Evolutionary conservation across 2,888 invertebrate species (phyloP), one percentile per base, ranked within the genome.

Genomic region (Nemoura dubitans): DNA sequence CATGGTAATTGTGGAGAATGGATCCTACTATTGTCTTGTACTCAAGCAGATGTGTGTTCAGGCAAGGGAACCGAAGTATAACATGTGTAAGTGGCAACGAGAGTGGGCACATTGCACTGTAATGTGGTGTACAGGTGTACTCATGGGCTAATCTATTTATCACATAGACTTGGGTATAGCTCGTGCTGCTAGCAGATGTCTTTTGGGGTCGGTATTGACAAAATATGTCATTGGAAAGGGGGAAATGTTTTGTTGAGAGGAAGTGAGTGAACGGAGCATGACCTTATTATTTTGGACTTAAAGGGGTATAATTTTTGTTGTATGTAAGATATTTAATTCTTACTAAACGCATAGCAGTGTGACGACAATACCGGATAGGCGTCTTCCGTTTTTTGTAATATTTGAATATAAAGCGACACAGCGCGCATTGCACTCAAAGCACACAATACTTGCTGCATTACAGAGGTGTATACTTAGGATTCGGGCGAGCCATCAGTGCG

Each of bases 351-450:
- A 81, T 29, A 28, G 28, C 29, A n/a, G 42, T 36, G 42, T 42
- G 83, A 84, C 76, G 84, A 29, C 5, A 5, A 59, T 21, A 28
- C 59, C 84, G 84, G 84, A 84, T 27, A 84, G 84, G 84, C 84
- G 84, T 84, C 84, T 84, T 59, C 84, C 76, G 76, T 84, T 36
- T 30, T 83, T 42, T n/a, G 83, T 83, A 36, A 83, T 83, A 83
- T 83, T 83, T 83, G 83, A 83, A 83, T 83, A 42, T 81, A 81
- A 81, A 81, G 29, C 81, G 28, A 81, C 27, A 36, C 21, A 16
- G 81, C 29, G 81, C 27, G 81, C n/a, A 16, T 26, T 78, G 78
- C 59, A 59, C 59, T 59, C 21, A 10, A 36, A 36, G 5, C 3
- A 36, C 36, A 36, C 3, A 6, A 36, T 25, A 25, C 76, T 76